A percentile compares a stretch with the other conserved stretches of the same genome.
These are phyloP conservation scores for Pyrrhosoma nymphula DNA, from an alignment of 2,888 invertebrate genomes.

Conservation along the genomic window DNA sequence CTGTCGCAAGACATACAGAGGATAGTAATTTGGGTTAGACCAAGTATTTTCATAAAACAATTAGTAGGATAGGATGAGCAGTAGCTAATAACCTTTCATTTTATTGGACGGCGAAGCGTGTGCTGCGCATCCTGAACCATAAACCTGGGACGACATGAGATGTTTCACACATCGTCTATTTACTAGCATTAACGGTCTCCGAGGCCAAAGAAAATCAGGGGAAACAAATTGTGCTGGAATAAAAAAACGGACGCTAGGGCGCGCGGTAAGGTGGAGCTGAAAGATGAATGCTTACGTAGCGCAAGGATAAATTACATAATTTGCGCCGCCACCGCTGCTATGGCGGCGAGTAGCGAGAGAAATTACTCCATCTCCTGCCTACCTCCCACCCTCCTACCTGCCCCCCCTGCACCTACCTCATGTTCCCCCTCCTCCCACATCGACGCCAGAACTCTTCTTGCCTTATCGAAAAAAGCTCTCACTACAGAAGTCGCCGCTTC, in stretches of 20 bases:
- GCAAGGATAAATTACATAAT: conserved; percentile 39
- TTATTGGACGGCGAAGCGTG: neutral
- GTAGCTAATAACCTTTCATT: neutral
- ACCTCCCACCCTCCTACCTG: neutral
- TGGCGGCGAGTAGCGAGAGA: conserved; percentile 12
- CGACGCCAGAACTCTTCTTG: neutral
- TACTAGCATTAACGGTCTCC: neutral
- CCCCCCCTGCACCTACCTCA: neutral
- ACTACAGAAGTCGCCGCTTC: too few species aligned
- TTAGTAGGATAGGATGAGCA: neutral
- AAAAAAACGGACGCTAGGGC: neutral
- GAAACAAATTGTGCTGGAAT: neutral
- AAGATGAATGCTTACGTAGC: conserved; percentile 28
- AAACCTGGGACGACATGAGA: neutral
- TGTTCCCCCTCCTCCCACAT: too few species aligned
- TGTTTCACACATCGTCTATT: neutral
- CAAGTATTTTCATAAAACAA: too few species aligned
- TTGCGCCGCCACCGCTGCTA: neutral
- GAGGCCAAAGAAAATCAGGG: neutral
- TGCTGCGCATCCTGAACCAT: neutral
- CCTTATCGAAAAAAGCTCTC: neutral
- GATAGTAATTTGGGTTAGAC: too few species aligned
- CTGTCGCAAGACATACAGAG: too few species aligned
- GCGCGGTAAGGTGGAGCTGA: neutral
- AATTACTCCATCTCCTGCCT: neutral